A percentile compares a stretch with the other conserved stretches of the same genome.
These are phyloP conservation scores for Artibeus jamaicensis DNA, from an alignment of 2,797 vertebrate genomes.

Conservation along the genomic window DNA sequence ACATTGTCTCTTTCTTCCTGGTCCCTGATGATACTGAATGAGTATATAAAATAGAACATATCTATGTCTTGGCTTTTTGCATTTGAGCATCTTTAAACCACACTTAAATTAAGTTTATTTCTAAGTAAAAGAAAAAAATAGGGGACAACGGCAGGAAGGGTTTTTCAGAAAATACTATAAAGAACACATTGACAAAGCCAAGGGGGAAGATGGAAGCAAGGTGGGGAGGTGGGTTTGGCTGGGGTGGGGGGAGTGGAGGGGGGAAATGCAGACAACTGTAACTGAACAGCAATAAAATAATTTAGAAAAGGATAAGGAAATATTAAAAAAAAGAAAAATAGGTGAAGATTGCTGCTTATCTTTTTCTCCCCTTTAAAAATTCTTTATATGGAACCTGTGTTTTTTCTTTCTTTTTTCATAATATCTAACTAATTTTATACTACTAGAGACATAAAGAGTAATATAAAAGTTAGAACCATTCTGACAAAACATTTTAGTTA, in stretches of 20 bases:
- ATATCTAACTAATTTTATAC: neutral
- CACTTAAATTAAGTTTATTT: neutral
- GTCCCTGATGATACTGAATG: neutral
- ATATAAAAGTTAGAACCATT: neutral
- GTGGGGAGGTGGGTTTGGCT: too few relatives aligned
- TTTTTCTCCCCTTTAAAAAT: constrained; percentile 4
- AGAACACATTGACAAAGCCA: too few relatives aligned
- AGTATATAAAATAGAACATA: neutral
- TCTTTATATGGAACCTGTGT: neutral
- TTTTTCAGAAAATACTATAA: too few relatives aligned
- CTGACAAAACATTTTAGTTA: constrained; percentile 14
- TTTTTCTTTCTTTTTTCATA: neutral
- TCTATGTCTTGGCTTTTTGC: neutral
- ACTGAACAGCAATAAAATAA: too few relatives aligned
- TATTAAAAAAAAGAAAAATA: neutral
- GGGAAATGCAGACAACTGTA: too few relatives aligned
- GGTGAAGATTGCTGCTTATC: neutral
- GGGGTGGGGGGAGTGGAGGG: too few relatives aligned
- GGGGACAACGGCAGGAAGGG: too few relatives aligned
- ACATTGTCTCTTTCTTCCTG: neutral
- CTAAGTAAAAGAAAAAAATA: neutral
- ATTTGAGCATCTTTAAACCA: neutral
- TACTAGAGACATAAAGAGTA: neutral
- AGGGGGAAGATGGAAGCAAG: too few relatives aligned
- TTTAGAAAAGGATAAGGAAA: too few relatives aligned